phyloP scores from a whole-genome alignment of 2,888 invertebrate genomes.

The Malthinus flaveolus region DNA sequence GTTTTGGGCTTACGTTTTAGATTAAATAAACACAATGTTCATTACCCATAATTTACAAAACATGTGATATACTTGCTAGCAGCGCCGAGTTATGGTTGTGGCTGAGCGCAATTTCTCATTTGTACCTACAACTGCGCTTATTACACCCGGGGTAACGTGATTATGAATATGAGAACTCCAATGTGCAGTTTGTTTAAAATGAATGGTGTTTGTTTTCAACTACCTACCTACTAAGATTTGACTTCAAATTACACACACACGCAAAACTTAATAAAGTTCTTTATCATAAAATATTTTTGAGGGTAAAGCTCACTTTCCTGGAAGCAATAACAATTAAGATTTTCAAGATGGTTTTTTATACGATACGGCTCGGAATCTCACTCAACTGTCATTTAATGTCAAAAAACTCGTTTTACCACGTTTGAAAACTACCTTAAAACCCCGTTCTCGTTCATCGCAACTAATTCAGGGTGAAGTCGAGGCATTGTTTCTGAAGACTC shows the following conservation, averaged over 20 bases:
- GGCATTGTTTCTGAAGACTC: too few species aligned
- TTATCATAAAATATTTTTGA: too few species aligned
- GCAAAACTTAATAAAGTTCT: too few species aligned
- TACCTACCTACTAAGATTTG: conserved; percentile 4
- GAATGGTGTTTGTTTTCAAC: conserved; percentile 35
- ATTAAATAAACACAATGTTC: conserved; percentile 55
- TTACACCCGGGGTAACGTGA: conserved; percentile 51
- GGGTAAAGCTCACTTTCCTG: too few species aligned
- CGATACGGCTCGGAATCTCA: too few species aligned
- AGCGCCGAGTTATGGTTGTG: conserved; percentile 51
- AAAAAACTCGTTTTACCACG: too few species aligned
- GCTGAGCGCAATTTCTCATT: conserved; percentile 52
- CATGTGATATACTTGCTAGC: conserved; percentile 51
- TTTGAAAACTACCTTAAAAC: too few species aligned
- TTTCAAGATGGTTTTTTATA: too few species aligned
- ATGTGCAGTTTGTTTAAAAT: conserved; percentile 36
- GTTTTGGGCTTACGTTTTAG: conserved; percentile 47
- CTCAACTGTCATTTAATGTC: too few species aligned
- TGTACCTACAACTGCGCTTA: conserved; percentile 54
- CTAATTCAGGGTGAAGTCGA: too few species aligned
- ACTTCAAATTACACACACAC: not conserved
- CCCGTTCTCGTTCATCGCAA: too few species aligned
- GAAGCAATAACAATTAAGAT: too few species aligned
- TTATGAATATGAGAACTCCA: conserved; percentile 53
- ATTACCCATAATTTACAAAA: conserved; percentile 52